These are phyloP conservation scores for Eublepharis macularius DNA, from an alignment of 2,113 vertebrate species.

Conservation along the genomic window DNA sequence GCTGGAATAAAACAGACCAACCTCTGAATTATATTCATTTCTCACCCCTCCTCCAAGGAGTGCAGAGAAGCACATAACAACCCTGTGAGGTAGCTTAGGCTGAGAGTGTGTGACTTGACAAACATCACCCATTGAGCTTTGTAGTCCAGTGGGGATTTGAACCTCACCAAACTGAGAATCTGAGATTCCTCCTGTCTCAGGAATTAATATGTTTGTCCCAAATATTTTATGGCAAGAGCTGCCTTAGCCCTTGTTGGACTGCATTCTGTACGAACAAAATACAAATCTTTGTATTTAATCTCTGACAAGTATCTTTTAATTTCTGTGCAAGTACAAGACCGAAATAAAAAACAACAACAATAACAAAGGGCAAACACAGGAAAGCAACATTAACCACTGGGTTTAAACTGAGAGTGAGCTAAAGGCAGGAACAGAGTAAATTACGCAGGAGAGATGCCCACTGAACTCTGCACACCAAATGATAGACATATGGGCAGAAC, in stretches of 20 bases:
- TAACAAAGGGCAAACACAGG: neutral
- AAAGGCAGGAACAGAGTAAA: neutral
- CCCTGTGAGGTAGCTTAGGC: neutral
- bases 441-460: neutral
- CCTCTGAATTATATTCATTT: neutral
- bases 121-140: neutral
- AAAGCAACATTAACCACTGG: neutral
- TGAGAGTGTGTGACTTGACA: neutral
- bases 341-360: rapidly evolving
- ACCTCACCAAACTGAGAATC: neutral
- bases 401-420: neutral
- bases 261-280: rapidly evolving
- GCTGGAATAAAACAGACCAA: neutral
- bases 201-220: neutral
- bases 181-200: neutral
- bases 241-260: neutral
- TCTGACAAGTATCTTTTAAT: rapidly evolving
- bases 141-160: neutral
- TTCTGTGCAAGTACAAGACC: rapidly evolving
- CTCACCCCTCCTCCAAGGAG: neutral
- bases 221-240: neutral
- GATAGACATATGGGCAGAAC: rapidly evolving
- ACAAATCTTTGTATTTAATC: neutral
- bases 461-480: rapidly evolving
- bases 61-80: neutral